A percentile compares a stretch with the other conserved stretches of the same genome.
phyloP scores from a whole-genome alignment of 2,888 invertebrate species.

The Drosophila kanekoi region DNA sequence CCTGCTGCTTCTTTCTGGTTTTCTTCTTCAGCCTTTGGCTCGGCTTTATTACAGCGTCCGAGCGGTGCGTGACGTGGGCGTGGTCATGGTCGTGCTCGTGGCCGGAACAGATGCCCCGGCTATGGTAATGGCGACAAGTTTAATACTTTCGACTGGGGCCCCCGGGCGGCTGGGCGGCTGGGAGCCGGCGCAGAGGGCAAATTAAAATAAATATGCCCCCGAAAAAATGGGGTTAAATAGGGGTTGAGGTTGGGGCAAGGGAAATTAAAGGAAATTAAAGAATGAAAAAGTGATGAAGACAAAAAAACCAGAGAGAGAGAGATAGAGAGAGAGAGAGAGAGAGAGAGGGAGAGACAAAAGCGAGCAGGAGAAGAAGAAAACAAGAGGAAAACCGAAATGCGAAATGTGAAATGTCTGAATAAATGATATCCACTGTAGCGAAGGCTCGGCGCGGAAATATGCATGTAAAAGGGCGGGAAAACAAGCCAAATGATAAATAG shows the following conservation, averaged over 20 bases:
- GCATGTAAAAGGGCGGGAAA: constrained; percentile 10
- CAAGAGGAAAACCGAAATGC: not conserved
- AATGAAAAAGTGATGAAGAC: constrained; percentile 44
- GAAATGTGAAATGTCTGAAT: not conserved
- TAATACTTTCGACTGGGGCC: constrained; percentile 59
- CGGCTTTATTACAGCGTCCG: constrained; percentile 24
- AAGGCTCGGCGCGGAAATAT: not conserved
- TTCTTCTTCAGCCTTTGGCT: constrained; percentile 11
- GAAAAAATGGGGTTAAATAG: constrained; percentile 45
- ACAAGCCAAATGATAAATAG: constrained; percentile 20
- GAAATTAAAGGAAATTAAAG: constrained; percentile 62
- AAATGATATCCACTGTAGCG: constrained; percentile 30
- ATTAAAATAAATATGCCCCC: constrained; percentile 62
- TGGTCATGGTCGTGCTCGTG: constrained; percentile 18
- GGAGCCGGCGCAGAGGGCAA: constrained; percentile 37
- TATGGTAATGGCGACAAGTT: constrained; percentile 50
- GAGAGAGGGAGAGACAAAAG: constrained; percentile 4
- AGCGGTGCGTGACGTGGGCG: constrained; percentile 8
- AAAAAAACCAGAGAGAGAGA: too few species aligned
- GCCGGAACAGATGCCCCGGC: constrained; percentile 35
- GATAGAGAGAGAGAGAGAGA: too few species aligned
- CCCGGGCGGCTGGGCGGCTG: constrained; percentile 16
- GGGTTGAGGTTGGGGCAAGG: constrained; percentile 16
- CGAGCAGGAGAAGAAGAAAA: constrained; percentile 1
- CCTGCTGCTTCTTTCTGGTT: not conserved